These are phyloP conservation scores for Pantala flavescens DNA, from an alignment of 1,140 invertebrate genomes.

Conservation along the genomic window DNA sequence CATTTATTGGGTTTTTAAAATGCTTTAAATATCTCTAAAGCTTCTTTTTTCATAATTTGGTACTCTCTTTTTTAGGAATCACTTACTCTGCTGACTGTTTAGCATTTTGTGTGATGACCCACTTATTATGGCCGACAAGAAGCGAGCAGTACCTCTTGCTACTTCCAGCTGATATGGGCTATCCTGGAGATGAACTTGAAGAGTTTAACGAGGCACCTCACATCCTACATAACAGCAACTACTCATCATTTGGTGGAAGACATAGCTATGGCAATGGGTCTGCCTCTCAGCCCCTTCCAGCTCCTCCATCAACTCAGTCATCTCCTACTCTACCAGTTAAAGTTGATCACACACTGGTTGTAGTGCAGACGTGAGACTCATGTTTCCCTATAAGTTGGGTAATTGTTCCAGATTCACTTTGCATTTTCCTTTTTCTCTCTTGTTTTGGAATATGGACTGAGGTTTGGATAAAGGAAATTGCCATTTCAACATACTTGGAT, in stretches of 20 bases:
- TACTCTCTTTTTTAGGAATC: constrained; percentile 52
- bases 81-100: constrained; percentile 89
- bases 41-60: not conserved
- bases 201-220: constrained; percentile 89
- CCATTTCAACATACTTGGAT: too few relatives aligned
- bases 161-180: constrained; percentile 56
- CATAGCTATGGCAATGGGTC: not conserved
- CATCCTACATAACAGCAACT: not conserved
- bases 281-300: not conserved
- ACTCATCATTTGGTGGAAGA: not conserved
- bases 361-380: not conserved
- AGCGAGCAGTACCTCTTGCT: constrained; percentile 83
- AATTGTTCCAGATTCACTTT: too few relatives aligned
- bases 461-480: too few relatives aligned
- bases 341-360: not conserved
- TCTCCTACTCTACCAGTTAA: not conserved
- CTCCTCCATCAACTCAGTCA: not conserved
- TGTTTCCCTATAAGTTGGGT: not conserved
- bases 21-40: too few relatives aligned
- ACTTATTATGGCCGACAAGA: constrained; percentile 83
- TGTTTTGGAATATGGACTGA: too few relatives aligned
- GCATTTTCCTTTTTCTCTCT: too few relatives aligned
- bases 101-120: constrained; percentile 87
- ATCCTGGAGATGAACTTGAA: constrained; percentile 71
- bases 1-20: not conserved